Evolutionary conservation across 2,113 vertebrate species (phyloP).

Genomic region (Heterotilapia buettikoferi): DNA sequence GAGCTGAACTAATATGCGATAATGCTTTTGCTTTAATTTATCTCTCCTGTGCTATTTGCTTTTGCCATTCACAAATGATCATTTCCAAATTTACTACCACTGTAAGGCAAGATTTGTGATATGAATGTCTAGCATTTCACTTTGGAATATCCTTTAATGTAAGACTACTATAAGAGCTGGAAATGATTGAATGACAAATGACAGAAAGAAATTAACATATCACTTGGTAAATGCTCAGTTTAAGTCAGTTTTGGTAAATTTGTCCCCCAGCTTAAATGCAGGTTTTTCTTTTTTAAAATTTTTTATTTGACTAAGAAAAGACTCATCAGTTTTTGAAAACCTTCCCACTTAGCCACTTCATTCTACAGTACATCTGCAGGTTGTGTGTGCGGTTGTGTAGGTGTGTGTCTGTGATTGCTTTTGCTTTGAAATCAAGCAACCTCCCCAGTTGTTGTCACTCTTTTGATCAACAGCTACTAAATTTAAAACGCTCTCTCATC

Average conservation of each 20-base stretch:
- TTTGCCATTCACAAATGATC: conserved; percentile 20
- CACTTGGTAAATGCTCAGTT: neutral
- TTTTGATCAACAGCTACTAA: neutral
- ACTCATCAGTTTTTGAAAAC: neutral
- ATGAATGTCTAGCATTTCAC: neutral
- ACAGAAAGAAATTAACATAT: accelerated
- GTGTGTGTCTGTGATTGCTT: neutral
- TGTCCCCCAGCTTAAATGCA: neutral
- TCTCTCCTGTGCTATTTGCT: neutral
- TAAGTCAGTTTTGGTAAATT: neutral
- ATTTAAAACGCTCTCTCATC: conserved; percentile 3
- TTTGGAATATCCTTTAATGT: neutral
- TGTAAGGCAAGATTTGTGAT: neutral
- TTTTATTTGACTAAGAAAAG: accelerated
- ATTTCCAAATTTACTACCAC: conserved; percentile 2
- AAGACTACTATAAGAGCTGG: neutral
- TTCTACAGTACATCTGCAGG: neutral
- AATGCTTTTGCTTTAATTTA: neutral
- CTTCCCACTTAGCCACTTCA: neutral
- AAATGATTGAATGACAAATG: neutral
- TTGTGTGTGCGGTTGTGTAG: neutral
- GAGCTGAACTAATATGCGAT: neutral
- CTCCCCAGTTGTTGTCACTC: neutral
- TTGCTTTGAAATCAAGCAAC: neutral
- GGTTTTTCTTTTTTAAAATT: neutral